Evolutionary conservation across 2,113 vertebrate species (phyloP), one percentile per base, ranked within the genome.

Genomic region (Bufo bufo): DNA sequence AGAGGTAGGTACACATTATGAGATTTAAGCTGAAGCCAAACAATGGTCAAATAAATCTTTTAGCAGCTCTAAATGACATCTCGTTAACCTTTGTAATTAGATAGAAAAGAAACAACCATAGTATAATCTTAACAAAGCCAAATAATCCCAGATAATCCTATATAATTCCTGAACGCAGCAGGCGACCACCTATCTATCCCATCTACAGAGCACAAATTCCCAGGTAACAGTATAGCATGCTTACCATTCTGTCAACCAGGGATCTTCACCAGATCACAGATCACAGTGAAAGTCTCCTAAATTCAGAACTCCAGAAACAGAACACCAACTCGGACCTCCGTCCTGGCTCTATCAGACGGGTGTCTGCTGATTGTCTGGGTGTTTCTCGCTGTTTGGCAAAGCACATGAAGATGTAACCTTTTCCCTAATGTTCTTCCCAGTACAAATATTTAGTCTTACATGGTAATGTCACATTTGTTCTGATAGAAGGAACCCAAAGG

Each of bases 391-490:
- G 72, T 20, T 75, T 50, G 72, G 72, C 72, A 47, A 50, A 75
- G 50, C 13, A 50, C 72, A 49, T 49, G 3, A 16, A 74, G 45
- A 19, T 47, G 47, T 75, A 75, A 75, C 72, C 72, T 50, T 75
- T 75, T 75, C 45, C 47, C 72, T 75, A 47, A 75, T 75, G 45
- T 49, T 43, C 71, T 75, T 75, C 45, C 45, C 45, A 75, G 47
- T 6, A 75, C 72, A 75, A 75, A 75, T 75, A 75, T 75, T 75
- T 75, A 75, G 72, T 75, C 45, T 75, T 8, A 75, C 72, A 12
- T 47, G 17, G 47, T 75, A 75, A 75, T 45, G 20, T 75, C 72
- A 20, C 72, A 75, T 75, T 75, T 50, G 47, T 75, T 50, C 72
- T 50, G 47, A 50, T 17, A 75, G 72, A 75, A 75, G 72, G 16